phyloP scores from a whole-genome alignment of 2,113 vertebrate genomes.

The Tragelaphus imberbis region DNA sequence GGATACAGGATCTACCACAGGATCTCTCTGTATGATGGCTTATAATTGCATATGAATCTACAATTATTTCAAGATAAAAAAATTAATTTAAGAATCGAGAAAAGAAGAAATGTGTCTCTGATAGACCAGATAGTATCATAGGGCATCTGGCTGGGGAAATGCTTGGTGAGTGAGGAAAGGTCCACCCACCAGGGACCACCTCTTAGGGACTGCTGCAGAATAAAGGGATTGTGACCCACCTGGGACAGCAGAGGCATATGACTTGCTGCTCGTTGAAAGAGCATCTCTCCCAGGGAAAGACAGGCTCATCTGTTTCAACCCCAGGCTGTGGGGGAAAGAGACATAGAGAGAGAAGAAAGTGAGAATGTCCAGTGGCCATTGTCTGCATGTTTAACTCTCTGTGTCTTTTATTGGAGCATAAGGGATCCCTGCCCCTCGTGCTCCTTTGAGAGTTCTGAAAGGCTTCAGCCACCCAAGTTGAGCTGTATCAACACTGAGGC shows the following conservation, averaged over 20 bases:
- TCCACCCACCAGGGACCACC: background rate
- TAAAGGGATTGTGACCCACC: background rate
- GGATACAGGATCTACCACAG: background rate
- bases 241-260: too few relatives aligned
- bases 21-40: background rate
- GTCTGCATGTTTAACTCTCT: too few relatives aligned
- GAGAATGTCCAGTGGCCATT: rapidly evolving
- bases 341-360: background rate
- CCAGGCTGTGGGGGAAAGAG: background rate
- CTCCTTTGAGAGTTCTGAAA: background rate
- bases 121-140: background rate
- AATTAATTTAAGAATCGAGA: background rate
- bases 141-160: background rate
- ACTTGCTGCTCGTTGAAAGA: too few relatives aligned
- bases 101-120: background rate
- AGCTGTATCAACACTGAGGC: rapidly evolving
- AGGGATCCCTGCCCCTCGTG: too few relatives aligned
- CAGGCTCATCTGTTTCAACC: background rate
- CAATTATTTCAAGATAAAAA: background rate
- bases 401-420: rapidly evolving
- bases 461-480: background rate
- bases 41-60: background rate
- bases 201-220: background rate
- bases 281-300: background rate
- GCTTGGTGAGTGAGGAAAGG: background rate